Evolutionary conservation across 2,797 vertebrate genomes (phyloP).

Genomic region (Cirrhinus mrigala): DNA sequence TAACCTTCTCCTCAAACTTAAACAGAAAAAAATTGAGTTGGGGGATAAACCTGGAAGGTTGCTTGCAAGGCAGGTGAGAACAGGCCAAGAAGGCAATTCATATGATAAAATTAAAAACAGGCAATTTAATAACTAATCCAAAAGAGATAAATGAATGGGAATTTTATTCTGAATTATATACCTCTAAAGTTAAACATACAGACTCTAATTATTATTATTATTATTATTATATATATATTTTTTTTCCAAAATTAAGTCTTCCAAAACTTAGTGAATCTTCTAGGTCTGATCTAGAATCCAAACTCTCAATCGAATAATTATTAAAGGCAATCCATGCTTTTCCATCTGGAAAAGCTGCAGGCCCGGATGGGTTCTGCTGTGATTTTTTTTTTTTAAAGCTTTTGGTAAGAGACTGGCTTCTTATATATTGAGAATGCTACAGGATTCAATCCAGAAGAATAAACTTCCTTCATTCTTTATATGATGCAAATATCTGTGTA

Average conservation of each 20-base stretch:
- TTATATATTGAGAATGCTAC: slow-evolving; percentile 25
- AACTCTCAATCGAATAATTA: neutral
- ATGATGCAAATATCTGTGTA: slow-evolving; percentile 28
- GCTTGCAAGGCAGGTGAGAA: neutral
- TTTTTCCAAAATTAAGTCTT: too few relatives aligned
- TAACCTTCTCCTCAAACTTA: neutral
- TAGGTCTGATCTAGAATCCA: neutral
- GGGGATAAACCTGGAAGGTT: neutral
- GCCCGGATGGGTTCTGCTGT: slow-evolving; percentile 31
- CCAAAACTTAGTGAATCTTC: neutral
- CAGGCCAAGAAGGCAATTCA: neutral
- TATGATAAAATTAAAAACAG: neutral
- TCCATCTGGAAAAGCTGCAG: slow-evolving; percentile 28
- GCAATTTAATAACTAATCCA: neutral
- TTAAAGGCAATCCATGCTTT: slow-evolving; percentile 11
- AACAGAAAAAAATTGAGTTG: neutral
- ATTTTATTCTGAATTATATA: neutral
- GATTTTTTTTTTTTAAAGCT: slow-evolving; percentile 39
- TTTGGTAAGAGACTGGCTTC: slow-evolving; percentile 9
- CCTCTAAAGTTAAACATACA: neutral
- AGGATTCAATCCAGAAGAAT: neutral
- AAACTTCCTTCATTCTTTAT: slow-evolving; percentile 1
- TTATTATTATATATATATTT: too few relatives aligned
- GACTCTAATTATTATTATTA: neutral
- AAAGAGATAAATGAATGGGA: neutral